phyloP scores from a whole-genome alignment of 2,113 vertebrate genomes.

The Parotia lawesii region DNA sequence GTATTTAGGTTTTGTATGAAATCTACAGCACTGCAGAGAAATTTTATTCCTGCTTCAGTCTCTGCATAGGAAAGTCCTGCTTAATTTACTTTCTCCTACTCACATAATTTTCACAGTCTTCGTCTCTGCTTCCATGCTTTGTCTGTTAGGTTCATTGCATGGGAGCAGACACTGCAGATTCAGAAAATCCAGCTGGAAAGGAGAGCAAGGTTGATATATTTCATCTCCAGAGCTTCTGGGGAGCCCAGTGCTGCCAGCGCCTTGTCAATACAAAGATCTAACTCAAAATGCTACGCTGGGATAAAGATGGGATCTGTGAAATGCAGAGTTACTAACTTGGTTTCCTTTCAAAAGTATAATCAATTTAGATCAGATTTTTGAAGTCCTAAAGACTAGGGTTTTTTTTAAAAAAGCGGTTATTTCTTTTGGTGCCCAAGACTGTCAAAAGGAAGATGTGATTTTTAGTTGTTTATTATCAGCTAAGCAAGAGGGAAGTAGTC shows the following conservation, averaged over 20 bases:
- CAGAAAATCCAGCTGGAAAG: background rate
- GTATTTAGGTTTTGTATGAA: background rate
- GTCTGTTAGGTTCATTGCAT: background rate
- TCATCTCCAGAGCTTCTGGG: background rate
- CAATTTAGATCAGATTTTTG: background rate
- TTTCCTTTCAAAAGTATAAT: background rate
- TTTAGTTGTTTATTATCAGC: background rate
- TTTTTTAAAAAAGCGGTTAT: background rate
- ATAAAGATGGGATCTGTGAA: background rate
- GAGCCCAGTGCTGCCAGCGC: background rate
- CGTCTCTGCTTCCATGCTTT: background rate
- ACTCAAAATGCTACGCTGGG: background rate
- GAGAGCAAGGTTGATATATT: background rate
- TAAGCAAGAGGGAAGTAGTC: background rate
- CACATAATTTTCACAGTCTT: background rate
- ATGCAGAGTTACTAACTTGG: background rate
- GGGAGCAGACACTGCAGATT: background rate
- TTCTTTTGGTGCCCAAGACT: background rate
- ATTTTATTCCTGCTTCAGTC: background rate
- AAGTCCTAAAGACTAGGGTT: background rate
- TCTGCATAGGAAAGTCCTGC: background rate
- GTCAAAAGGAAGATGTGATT: background rate
- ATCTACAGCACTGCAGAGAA: background rate
- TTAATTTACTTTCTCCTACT: slow-evolving; percentile 1
- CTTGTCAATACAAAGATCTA: background rate